Evolutionary conservation across 2,888 invertebrate genomes (phyloP).

Genomic region (Vanessa cardui): DNA sequence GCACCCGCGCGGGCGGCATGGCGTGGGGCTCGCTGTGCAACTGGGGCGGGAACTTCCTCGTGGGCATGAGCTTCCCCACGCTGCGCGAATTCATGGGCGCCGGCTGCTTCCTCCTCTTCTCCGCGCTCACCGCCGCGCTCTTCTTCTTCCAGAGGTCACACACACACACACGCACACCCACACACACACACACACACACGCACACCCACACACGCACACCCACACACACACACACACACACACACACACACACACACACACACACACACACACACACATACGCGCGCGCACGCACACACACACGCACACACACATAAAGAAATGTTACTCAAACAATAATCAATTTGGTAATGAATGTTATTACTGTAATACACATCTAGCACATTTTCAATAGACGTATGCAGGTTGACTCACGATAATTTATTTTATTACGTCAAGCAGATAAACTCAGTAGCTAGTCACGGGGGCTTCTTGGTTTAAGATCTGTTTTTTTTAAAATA

Average conservation of each 20-base stretch:
- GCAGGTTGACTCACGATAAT: too few species aligned
- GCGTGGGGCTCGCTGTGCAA: slow-evolving; percentile 92
- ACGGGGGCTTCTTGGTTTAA: too few species aligned
- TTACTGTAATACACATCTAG: too few species aligned
- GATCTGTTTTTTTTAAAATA: too few species aligned
- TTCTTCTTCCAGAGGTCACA: slow-evolving; percentile 84
- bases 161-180: neutral
- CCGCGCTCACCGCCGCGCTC: slow-evolving; percentile 77
- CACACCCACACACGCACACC: neutral
- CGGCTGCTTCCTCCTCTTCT: slow-evolving; percentile 90
- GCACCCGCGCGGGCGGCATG: slow-evolving; percentile 93
- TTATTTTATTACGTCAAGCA: too few species aligned
- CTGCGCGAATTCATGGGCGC: slow-evolving; percentile 85
- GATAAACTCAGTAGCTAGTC: too few species aligned
- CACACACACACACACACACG: neutral
- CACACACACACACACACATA: neutral
- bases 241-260: neutral
- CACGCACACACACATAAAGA: neutral
- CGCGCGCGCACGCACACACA: too few species aligned
- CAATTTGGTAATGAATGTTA: too few species aligned
- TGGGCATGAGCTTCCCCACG: slow-evolving; percentile 90
- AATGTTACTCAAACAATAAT: too few species aligned
- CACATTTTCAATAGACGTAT: too few species aligned
- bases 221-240: neutral
- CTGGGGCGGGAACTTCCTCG: slow-evolving; percentile 94